Evolutionary conservation across 2,797 vertebrate species (phyloP).

Genomic region (Mormyrus hasselquistii): DNA sequence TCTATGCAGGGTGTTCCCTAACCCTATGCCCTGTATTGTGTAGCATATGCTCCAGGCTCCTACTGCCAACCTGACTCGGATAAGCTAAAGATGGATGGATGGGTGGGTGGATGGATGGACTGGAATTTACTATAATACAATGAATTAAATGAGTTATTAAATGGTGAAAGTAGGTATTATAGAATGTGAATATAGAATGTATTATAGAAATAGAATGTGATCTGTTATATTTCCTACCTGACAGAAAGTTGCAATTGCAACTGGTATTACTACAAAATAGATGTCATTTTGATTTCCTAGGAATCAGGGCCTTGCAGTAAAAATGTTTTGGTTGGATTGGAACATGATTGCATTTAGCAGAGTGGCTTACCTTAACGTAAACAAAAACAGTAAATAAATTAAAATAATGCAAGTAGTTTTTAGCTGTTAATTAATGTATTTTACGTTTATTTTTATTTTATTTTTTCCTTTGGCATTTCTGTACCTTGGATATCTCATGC

Average conservation of each 20-base stretch:
- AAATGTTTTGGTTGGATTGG: neutral
- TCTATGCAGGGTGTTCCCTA: neutral
- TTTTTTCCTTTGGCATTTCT: neutral
- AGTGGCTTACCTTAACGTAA: neutral
- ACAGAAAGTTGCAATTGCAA: neutral
- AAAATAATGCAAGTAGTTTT: neutral
- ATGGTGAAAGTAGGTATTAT: neutral
- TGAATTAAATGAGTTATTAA: neutral
- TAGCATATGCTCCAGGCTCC: neutral
- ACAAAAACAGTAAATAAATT: neutral
- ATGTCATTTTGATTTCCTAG: neutral
- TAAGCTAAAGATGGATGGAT: neutral
- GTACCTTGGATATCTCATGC: neutral
- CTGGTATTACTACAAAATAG: neutral
- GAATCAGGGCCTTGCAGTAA: neutral
- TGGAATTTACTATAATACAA: neutral
- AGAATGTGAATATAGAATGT: neutral
- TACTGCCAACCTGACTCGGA: neutral
- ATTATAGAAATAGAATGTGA: neutral
- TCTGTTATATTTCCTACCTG: neutral
- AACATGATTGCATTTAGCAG: neutral
- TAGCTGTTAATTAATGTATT: neutral
- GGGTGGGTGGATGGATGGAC: neutral
- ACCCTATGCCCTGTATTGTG: neutral
- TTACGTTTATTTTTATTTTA: neutral